A percentile compares a stretch with the other conserved stretches of the same genome.
Evolutionary conservation across 2,888 invertebrate species (phyloP).

Genomic region (Ectobius pallidus): DNA sequence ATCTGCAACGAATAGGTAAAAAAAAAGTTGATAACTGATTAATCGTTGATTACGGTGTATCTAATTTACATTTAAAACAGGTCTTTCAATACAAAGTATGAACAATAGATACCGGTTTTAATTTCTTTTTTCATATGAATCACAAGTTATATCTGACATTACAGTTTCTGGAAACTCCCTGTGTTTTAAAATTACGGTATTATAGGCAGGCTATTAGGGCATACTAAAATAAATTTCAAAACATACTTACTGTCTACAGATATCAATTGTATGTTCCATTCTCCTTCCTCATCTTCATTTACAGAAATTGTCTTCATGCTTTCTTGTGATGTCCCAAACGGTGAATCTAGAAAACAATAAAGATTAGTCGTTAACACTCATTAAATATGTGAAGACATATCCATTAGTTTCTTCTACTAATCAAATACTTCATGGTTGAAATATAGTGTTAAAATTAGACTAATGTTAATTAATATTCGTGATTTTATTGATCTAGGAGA

Average conservation of each 20-base stretch:
- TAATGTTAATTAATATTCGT: not conserved
- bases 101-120: not conserved
- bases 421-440: not conserved
- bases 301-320: not conserved
- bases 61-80: not conserved
- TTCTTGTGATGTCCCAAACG: not conserved
- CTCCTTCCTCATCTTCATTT: not conserved
- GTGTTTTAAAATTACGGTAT: not conserved
- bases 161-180: not conserved
- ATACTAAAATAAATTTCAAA: not conserved
- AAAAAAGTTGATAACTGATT: not conserved
- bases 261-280: not conserved
- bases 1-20: not conserved
- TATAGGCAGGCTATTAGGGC: not conserved
- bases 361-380: not conserved
- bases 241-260: not conserved
- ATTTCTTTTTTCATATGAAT: not conserved
- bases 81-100: not conserved
- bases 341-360: not conserved
- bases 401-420: not conserved
- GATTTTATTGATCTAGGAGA: not conserved
- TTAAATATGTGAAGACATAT: not conserved
- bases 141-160: not conserved
- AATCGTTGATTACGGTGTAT: not conserved
- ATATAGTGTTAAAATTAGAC: not conserved